These are phyloP conservation scores for Sardinella longiceps DNA, from an alignment of 2,797 vertebrate species.

Conservation along the genomic window DNA sequence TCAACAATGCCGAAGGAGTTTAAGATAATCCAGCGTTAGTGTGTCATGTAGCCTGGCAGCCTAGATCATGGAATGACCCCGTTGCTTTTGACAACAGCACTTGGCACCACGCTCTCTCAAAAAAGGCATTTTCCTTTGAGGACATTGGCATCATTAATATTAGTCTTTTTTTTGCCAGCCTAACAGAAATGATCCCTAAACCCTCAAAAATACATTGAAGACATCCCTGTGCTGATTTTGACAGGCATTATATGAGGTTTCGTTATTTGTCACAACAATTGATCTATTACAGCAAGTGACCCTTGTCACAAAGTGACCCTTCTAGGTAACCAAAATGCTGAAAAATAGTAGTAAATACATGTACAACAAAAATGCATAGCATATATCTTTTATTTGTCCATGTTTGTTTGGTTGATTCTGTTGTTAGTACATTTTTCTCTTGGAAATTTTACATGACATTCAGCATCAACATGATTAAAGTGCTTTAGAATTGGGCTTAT, in stretches of 20 bases:
- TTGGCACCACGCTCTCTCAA: background rate
- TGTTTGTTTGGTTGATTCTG: conserved; percentile 31
- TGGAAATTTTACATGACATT: conserved; percentile 57
- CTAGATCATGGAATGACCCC: background rate
- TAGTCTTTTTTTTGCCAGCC: too few relatives aligned
- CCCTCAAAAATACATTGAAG: too few relatives aligned
- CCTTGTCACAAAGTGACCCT: background rate
- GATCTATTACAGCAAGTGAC: too few relatives aligned
- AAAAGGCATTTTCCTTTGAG: background rate
- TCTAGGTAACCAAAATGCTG: background rate
- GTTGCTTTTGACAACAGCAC: background rate
- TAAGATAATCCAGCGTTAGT: background rate
- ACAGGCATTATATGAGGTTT: background rate
- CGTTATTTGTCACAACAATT: background rate
- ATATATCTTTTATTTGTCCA: conserved; percentile 41
- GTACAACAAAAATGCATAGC: conserved; percentile 40
- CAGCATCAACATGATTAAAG: conserved; percentile 73
- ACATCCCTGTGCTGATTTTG: background rate
- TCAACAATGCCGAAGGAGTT: background rate
- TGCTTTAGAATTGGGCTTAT: conserved; percentile 72
- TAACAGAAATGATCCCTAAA: too few relatives aligned
- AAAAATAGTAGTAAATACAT: background rate
- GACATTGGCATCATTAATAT: background rate
- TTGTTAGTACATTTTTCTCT: conserved; percentile 44
- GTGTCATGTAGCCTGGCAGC: background rate